Base-by-base conservation (phyloP, 2,888 invertebrate genomes). In the Drosophila colorata region DNA sequence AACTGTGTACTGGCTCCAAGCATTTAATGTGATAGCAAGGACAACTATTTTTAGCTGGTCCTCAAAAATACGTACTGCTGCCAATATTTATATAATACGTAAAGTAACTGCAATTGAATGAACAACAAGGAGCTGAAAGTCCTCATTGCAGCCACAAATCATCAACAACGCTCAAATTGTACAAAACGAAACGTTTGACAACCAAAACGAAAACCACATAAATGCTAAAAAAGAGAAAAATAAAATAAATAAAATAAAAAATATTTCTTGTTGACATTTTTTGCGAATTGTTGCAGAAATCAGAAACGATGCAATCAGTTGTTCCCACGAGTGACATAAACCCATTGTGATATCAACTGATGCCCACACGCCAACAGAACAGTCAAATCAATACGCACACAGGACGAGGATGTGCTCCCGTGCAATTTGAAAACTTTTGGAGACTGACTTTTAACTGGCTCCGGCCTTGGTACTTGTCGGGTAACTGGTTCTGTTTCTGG, bases 241-340 rank as follows among this genome's bases (percentile, higher is more conserved):
- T 44, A 52, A 58, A 28, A 43, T 2, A 16, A 40, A 31, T 20
- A 7, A 43, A 44, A 44, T 41, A 16, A 23, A 41, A 47, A 25
- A 28, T 20, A 16, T 44, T 28, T 73, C 28, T 60, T 58, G 48
- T 72, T 59, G 56, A 43, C 46, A 40, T 46, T 53, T 60, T 61
- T 68, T 63, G 68, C 64, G 69, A 74, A 76, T 77, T 77, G 80
- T 69, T 57, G 71, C 77, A 60, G 59, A 82, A 86, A 86, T 86
- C 84, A 80, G 57, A 84, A 87, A 65, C 78, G 76, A 71, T 66
- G 76, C 84, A 87, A 80, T 78, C 83, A 76, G 74, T 66, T 68
- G 65, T 70, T 79, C 85, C 85, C 85, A 61, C 55, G 70, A 77
- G 82, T 81, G 87, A 74, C 79, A 84, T 84, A 87, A 87, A 84